These are phyloP conservation scores for Phrynosoma platyrhinos DNA, from an alignment of 2,113 vertebrate genomes.

Conservation along the genomic window DNA sequence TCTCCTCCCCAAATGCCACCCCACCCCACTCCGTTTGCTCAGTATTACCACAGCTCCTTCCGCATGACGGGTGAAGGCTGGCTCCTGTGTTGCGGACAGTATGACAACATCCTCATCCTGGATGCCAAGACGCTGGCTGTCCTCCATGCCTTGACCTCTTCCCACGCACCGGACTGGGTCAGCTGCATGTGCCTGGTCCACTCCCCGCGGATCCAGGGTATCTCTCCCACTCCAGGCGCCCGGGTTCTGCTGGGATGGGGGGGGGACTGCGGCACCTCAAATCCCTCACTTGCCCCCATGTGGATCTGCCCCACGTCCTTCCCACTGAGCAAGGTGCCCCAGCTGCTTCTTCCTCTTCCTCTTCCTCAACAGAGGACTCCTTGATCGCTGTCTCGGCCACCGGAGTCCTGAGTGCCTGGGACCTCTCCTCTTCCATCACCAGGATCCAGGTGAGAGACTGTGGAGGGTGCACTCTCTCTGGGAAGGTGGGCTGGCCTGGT, in stretches of 20 bases:
- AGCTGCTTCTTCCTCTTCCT: not conserved
- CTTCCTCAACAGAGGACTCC: conserved; percentile 76
- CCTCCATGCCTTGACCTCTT: conserved; percentile 75
- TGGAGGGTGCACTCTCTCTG: too few species aligned
- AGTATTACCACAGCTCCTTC: conserved; percentile 85
- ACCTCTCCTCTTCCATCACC: conserved; percentile 78
- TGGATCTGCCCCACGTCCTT: not conserved
- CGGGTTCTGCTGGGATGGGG: not conserved
- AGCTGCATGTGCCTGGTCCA: conserved; percentile 81
- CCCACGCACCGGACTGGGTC: conserved; percentile 80
- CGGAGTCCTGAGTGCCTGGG: conserved; percentile 82
- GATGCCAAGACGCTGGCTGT: conserved; percentile 78
- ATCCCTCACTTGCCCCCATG: not conserved
- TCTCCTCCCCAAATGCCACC: not conserved
- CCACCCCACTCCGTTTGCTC: conserved; percentile 27
- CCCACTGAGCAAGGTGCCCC: too few species aligned
- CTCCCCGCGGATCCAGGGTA: conserved; percentile 84
- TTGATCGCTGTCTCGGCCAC: conserved; percentile 77
- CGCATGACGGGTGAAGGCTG: conserved; percentile 84
- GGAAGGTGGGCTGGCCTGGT: too few species aligned
- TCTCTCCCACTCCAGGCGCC: not conserved
- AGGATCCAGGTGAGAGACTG: conserved; percentile 79
- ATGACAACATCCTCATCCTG: conserved; percentile 80
- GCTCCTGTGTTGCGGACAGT: conserved; percentile 85
- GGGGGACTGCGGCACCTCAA: not conserved